A percentile compares a stretch with the other conserved stretches of the same genome.
Conservation (phyloP, 2,113 vertebrate genomes). For the Benitochromis conjunctus region DNA sequence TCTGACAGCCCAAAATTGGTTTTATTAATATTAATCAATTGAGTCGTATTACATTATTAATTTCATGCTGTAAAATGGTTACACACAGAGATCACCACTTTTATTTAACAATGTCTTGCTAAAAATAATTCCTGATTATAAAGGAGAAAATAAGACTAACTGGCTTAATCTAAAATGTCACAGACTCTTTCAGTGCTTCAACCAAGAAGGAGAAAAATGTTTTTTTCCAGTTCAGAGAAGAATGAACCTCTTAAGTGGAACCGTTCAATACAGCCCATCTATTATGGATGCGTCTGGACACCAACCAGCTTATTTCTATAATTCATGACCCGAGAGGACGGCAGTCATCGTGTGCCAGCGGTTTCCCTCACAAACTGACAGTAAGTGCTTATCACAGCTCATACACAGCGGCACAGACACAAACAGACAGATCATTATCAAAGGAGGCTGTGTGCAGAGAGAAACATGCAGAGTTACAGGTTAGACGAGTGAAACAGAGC, state of each 20-base stretch:
- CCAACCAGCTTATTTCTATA: slow-evolving; percentile 51
- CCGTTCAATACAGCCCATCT: slow-evolving; percentile 46
- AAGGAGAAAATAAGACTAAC: not conserved
- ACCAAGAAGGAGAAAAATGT: not conserved
- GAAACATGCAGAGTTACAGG: slow-evolving; percentile 65
- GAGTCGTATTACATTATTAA: not conserved
- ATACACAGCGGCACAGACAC: slow-evolving; percentile 25
- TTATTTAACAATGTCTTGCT: not conserved
- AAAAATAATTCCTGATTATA: not conserved
- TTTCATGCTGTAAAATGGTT: not conserved
- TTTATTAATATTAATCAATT: not conserved
- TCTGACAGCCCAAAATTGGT: not conserved
- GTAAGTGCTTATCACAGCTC: slow-evolving; percentile 39
- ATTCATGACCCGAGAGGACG: slow-evolving; percentile 50
- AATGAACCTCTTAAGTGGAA: slow-evolving; percentile 30
- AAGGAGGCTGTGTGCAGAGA: slow-evolving; percentile 42
- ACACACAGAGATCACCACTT: not conserved
- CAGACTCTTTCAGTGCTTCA: not conserved
- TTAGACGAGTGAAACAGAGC: slow-evolving; percentile 38
- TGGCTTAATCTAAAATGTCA: not conserved
- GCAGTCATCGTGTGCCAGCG: slow-evolving; percentile 4
- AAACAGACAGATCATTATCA: slow-evolving; percentile 40
- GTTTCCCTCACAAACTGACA: slow-evolving; percentile 18
- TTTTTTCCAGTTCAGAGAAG: slow-evolving; percentile 21
- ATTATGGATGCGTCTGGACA: slow-evolving; percentile 57